phyloP scores from a whole-genome alignment of 2,113 vertebrate species.

The Anas platyrhynchos region DNA sequence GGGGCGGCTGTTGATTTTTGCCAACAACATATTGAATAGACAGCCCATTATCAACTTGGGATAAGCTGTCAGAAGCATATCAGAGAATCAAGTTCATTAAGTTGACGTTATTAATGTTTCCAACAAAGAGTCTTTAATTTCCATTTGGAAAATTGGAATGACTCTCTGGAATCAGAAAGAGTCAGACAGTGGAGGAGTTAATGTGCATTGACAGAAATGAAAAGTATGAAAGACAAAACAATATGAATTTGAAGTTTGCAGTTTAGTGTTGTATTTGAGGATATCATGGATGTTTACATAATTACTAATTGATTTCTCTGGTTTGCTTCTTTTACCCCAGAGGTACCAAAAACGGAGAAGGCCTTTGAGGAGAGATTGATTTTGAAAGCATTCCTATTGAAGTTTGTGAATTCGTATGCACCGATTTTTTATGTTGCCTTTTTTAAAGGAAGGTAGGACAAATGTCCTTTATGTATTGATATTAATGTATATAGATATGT shows the following conservation, averaged over 20 bases:
- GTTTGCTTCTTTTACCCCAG: slow-evolving; percentile 60
- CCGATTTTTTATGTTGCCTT: slow-evolving; percentile 99
- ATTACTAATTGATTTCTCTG: background rate
- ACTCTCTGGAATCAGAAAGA: background rate
- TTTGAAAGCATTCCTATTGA: slow-evolving; percentile 94
- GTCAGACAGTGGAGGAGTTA: background rate
- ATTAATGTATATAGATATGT: background rate
- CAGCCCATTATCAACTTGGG: background rate
- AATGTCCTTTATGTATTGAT: background rate
- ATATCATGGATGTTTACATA: background rate
- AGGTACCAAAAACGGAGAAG: slow-evolving; percentile 94
- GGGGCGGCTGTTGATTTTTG: background rate
- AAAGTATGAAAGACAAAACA: background rate
- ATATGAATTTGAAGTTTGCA: background rate
- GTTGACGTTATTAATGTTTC: background rate
- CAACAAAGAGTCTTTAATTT: background rate
- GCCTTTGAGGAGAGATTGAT: slow-evolving; percentile 93
- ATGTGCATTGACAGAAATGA: background rate
- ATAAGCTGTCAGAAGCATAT: background rate
- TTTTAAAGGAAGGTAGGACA: slow-evolving; percentile 95
- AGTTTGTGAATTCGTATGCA: slow-evolving; percentile 97
- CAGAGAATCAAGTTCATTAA: background rate
- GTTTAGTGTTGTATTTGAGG: background rate
- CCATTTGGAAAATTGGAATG: background rate
- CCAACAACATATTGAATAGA: background rate